Percentiles rank a stretch among this genome's conserved stretches.
Conservation (phyloP, 2,113 vertebrate species). For the Patagioenas fasciata region DNA sequence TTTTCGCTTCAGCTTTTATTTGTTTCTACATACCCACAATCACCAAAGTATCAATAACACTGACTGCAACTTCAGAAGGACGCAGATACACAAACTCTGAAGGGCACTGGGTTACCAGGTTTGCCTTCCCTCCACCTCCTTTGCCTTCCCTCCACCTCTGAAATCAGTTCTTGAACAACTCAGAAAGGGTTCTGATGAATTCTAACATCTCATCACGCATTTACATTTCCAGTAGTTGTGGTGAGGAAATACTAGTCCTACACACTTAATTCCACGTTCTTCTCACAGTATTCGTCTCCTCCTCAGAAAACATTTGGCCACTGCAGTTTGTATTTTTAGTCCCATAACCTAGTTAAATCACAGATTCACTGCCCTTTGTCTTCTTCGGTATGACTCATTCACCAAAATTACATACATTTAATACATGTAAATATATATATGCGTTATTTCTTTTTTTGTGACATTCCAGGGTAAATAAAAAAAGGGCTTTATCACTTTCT, state of each 20-base stretch:
- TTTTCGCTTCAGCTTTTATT: not conserved
- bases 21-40: not conserved
- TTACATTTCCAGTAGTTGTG: not conserved
- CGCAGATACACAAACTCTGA: not conserved
- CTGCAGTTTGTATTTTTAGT: not conserved
- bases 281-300: not conserved
- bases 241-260: not conserved
- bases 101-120: not conserved
- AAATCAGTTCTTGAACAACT: not conserved
- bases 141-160: not conserved
- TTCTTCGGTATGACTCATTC: not conserved
- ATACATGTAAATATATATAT: not conserved
- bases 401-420: not conserved
- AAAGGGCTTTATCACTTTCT: not conserved
- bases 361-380: not conserved
- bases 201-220: not conserved
- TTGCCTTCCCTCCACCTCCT: too few species aligned
- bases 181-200: not conserved
- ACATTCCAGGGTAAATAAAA: not conserved
- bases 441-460: not conserved
- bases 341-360: constrained; percentile 19
- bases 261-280: not conserved
- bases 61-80: not conserved
- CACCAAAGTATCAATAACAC: not conserved
- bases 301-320: not conserved